Conservation (phyloP, 2,888 invertebrate species). For the Anorthoa munda region DNA sequence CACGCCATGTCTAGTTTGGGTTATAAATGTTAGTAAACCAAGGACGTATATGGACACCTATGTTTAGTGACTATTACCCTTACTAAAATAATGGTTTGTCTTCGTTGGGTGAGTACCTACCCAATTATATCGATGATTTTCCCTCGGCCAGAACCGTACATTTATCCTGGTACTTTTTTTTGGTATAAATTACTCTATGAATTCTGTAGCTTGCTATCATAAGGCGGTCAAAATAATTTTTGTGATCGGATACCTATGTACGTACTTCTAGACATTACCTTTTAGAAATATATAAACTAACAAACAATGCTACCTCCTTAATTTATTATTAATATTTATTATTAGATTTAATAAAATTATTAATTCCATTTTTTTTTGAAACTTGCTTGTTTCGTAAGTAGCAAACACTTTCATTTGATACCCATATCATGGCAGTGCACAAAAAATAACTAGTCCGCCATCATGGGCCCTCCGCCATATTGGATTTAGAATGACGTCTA, state of each 20-base stretch:
- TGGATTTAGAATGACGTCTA: too few relatives aligned
- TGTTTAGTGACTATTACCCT: background rate
- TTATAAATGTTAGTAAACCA: conserved; percentile 28
- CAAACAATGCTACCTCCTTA: background rate
- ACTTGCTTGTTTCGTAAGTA: too few relatives aligned
- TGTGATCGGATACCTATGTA: background rate
- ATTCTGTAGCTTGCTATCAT: too few relatives aligned
- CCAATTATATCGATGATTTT: background rate
- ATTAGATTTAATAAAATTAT: too few relatives aligned
- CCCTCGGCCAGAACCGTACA: background rate
- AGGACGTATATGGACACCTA: conserved; percentile 2
- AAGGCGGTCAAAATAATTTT: background rate
- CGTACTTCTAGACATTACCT: background rate
- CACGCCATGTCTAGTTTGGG: conserved; percentile 20
- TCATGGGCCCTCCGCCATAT: too few relatives aligned
- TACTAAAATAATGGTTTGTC: background rate
- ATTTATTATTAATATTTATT: too few relatives aligned
- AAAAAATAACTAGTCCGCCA: too few relatives aligned
- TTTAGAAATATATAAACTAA: background rate
- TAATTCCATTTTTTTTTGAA: too few relatives aligned
- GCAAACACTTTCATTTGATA: too few relatives aligned
- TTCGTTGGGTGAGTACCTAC: background rate
- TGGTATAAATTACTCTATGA: too few relatives aligned
- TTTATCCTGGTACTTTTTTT: too few relatives aligned
- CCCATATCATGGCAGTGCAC: too few relatives aligned